Evolutionary conservation across 2,888 invertebrate genomes (phyloP), one percentile per base, ranked within the genome.

Genomic region (Papilio elwesi): DNA sequence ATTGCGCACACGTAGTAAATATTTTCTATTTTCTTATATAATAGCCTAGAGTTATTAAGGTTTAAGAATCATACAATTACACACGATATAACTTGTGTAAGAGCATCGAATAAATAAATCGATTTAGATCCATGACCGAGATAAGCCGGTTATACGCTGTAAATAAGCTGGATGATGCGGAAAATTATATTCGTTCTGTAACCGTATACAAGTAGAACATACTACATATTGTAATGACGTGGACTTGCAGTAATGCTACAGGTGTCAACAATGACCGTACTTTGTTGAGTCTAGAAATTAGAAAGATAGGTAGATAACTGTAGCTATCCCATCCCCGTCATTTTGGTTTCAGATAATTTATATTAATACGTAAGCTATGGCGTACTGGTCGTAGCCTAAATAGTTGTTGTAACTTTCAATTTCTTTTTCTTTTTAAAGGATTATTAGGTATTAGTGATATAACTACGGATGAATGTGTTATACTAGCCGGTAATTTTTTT

Each of bases 81-180:
- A 16, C 43, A 59, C 52, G 5, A 48, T 62, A 62, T 59, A 59
- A 76, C 74, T 77, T 75, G 76, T 68, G 55, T 68, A 48, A 15
- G 36, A 80, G 79, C 78, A 76, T 77, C 76, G 78, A 81, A 80
- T 78, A 78, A 76, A 78, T 73, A 76, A 81, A 78, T 79, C 76
- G 77, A 80, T 80, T 81, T 70, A 59, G 78, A 80, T 79, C 75
- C 80, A 77, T 79, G 78, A 78, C 73, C 70, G 51, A 78, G 79
- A 79, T 80, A 78, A 76, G 75, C 74, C 71, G 67, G 62, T 74
- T 70, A 55, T 57, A 68, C 55, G 62, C 16, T 63, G 62, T 48
- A 47, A 68, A 59, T 49, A 67, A 70, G 65, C 48, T 73, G 70
- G 74, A 68, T 52, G 59, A 67, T 64, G 65, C 68, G 78, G 76